phyloP scores from a whole-genome alignment of 2,888 invertebrate genomes.

The Eupeodes luniger region DNA sequence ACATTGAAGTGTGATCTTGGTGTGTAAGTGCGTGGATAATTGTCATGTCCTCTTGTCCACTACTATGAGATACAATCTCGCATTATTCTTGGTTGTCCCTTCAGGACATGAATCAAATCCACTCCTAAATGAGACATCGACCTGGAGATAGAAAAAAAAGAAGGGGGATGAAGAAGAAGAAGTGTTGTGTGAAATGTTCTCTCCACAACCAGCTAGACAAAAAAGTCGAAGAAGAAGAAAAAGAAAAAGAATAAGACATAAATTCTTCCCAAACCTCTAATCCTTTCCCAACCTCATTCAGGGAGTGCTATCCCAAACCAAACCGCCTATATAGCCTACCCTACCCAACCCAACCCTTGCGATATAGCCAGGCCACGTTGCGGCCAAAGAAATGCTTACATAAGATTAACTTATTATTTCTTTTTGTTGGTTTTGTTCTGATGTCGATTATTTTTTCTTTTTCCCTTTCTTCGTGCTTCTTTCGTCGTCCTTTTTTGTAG shows the following conservation, averaged over 20 bases:
- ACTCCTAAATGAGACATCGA: constrained; percentile 35
- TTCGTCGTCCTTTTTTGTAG: background rate
- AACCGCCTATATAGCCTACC: background rate
- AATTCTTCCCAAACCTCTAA: constrained; percentile 24
- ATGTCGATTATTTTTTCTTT: background rate
- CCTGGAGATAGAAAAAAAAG: background rate
- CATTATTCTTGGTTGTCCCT: constrained; percentile 13
- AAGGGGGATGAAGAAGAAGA: background rate
- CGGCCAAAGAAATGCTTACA: constrained; percentile 54
- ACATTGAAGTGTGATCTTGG: constrained; percentile 42
- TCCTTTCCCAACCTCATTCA: constrained; percentile 33
- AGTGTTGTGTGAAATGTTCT: constrained; percentile 8
- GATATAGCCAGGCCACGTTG: constrained; percentile 16
- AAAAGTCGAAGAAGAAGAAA: background rate
- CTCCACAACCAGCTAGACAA: background rate
- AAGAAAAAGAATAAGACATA: background rate
- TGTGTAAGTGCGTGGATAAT: constrained; percentile 65
- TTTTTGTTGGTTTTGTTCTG: background rate
- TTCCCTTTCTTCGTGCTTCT: constrained; percentile 3
- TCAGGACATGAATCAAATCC: constrained; percentile 15
- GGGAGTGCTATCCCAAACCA: constrained; percentile 29
- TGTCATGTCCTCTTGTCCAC: constrained; percentile 13
- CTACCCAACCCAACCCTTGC: background rate
- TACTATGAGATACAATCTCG: constrained; percentile 30
- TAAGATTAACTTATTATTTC: constrained; percentile 70